These are phyloP conservation scores for Lydus trimaculatus DNA, from an alignment of 2,888 invertebrate genomes.

Conservation along the genomic window DNA sequence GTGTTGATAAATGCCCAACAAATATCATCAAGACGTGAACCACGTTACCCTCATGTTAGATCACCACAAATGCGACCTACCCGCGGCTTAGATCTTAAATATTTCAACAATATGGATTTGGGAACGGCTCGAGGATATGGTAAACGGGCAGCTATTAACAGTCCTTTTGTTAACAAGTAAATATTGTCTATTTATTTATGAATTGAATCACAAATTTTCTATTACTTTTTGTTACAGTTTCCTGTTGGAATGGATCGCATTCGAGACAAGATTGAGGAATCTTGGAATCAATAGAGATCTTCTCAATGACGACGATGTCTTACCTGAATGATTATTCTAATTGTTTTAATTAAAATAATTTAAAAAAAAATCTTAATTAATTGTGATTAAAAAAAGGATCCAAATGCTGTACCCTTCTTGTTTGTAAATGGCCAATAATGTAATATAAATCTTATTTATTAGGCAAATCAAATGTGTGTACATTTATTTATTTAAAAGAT, in stretches of 20 bases:
- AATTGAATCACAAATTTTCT: constrained; percentile 9
- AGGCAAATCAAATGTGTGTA: constrained; percentile 28
- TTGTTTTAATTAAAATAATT: background rate
- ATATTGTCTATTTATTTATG: constrained; percentile 10
- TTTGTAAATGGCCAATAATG: constrained; percentile 31
- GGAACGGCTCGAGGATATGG: constrained; percentile 72
- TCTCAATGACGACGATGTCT: constrained; percentile 22
- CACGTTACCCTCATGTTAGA: constrained; percentile 50
- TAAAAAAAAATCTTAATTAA: constrained; percentile 4
- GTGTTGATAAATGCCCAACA: constrained; percentile 38
- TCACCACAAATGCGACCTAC: constrained; percentile 66
- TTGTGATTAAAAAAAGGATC: constrained; percentile 20
- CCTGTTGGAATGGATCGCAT: constrained; percentile 42
- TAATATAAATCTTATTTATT: constrained; percentile 29
- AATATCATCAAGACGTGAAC: constrained; percentile 51
- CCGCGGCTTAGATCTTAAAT: constrained; percentile 57
- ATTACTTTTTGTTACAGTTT: constrained; percentile 36
- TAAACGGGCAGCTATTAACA: constrained; percentile 65
- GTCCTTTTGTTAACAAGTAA: constrained; percentile 46
- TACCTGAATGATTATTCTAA: constrained; percentile 30
- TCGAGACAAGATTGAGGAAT: constrained; percentile 40
- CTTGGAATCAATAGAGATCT: constrained; percentile 28
- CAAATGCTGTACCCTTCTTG: constrained; percentile 31
- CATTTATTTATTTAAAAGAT: constrained; percentile 10
- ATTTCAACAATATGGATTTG: constrained; percentile 67